Base-by-base conservation (phyloP, 2,888 invertebrate species). In the Thalpophila matura region DNA sequence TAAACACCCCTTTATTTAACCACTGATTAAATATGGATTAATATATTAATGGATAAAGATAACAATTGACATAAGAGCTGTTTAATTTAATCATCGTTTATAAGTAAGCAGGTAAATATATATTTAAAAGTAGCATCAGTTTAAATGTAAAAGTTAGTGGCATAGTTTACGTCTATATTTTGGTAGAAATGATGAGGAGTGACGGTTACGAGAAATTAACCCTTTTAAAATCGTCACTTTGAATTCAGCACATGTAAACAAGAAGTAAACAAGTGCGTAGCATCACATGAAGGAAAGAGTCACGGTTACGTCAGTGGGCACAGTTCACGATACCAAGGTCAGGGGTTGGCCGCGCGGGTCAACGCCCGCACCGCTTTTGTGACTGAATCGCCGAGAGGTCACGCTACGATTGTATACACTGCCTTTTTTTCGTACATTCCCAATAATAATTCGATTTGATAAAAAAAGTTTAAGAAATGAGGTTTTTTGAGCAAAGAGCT, bases 311-410 rank as follows among this genome's bases (percentile, higher is more conserved):
- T 92, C 91, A 91, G 65, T 77, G 74, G 81, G 86, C 85, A 79
- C 90, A 87, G 91, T 93, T 94, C 92, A 93, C 93, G 92, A 91
- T 89, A 92, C 88, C 94, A 94, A 94, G 94, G 94, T 94, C 94
- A 94, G 92, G 93, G 94, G 94, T 93, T 94, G 93, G 92, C 88
- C 89, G 88, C 85, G 83, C 87, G 89, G 94, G 94, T 94, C 94
- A 92, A 90, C 85, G 93, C 70, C 90, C 94, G 90, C 88, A 85
- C 88, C 88, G 91, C 90, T 90, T n/a, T 89, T 90, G 89, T 89
- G 87, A 89, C 87, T 90, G 88, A 91, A 91, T 91, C 91, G 90
- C 84, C 89, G 89, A 86, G 88, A 92, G 89, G 89, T 88, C 89
- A 84, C 83, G 77, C 74, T 66, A 74, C 69, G 72, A 78, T 81